Evolutionary conservation across 2,113 vertebrate genomes (phyloP), one percentile per base, ranked within the genome.

Genomic region (Antennarius striatus): DNA sequence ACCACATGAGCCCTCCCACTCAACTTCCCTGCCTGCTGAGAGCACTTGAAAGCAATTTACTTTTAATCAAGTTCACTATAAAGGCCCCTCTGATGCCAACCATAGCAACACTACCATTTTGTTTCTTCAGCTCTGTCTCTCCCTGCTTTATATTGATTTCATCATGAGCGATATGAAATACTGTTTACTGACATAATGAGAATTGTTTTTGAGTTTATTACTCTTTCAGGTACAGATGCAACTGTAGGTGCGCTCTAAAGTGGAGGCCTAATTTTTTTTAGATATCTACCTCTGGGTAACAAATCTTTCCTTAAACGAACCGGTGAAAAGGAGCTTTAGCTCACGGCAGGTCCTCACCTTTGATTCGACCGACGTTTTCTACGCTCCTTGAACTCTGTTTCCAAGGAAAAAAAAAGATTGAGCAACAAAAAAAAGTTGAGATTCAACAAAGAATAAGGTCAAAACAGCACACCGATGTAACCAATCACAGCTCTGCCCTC

Each of bases 41-140:
- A 88, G 86, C 85, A 82, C 87, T 91, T 88, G 86, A 89, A 91
- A 89, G 86, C 88, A 91, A 90, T 91, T 90, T 91, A 88, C 87
- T 90, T 91, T 90, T 91, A 91, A 91, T 91, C 90, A 91, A 88
- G 75, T 89, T 90, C 81, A 83, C 86, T 75, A 87, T 88, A 88
- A 90, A 91, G 79, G 86, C 78, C 77, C 85, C 86, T 86, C 83
- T 89, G 88, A 87, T 82, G 86, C 86, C 87, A 85, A 80, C 81
- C 83, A 75, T 72, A 74, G 87, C 75, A 84, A 79, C 80, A 68
- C 81, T 36, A 65, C 71, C 60, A 59, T 87, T 85, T 81, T 69
- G 68, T 70, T 49, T 63, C 7, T 71, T 53, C 77, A 10, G 10
- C 56, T 30, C 65, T 52, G 58, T 61, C 53, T 74, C 61, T 66